Percentiles rank a stretch among this genome's conserved stretches.
phyloP scores from a whole-genome alignment of 2,888 invertebrate genomes.

The Caradrina clavipalpis region DNA sequence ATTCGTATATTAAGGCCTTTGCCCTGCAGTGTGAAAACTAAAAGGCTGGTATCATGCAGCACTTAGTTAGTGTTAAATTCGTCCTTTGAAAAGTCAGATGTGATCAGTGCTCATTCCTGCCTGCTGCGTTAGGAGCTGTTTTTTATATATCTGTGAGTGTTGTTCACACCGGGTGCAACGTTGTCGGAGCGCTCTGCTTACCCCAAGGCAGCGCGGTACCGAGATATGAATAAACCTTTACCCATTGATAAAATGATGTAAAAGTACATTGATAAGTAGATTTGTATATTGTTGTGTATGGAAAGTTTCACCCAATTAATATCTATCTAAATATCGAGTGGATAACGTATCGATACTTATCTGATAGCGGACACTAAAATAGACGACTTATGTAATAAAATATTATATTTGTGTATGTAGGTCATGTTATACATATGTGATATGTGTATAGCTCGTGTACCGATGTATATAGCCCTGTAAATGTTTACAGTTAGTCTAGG shows the following conservation, averaged over 20 bases:
- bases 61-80: not conserved
- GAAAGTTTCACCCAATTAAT: conserved; percentile 58
- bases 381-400: conserved; percentile 52
- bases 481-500: not conserved
- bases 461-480: no score
- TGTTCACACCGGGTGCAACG: no score
- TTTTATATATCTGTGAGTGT: no score
- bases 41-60: no score
- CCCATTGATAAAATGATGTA: conserved; percentile 6
- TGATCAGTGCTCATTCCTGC: not conserved
- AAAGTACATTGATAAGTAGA: conserved; percentile 29
- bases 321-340: conserved; percentile 37
- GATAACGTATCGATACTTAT: conserved; percentile 43
- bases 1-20: no score
- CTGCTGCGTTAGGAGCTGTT: no score
- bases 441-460: not conserved
- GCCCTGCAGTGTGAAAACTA: no score
- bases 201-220: not conserved
- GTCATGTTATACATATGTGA: conserved; percentile 24
- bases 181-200: not conserved
- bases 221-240: conserved; percentile 1
- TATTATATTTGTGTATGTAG: conserved; percentile 35
- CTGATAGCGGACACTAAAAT: conserved; percentile 31
- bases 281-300: conserved; percentile 11
- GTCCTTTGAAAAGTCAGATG: not conserved